Conservation (phyloP, 2,797 vertebrate species). For the Eidolon dupreanum region DNA sequence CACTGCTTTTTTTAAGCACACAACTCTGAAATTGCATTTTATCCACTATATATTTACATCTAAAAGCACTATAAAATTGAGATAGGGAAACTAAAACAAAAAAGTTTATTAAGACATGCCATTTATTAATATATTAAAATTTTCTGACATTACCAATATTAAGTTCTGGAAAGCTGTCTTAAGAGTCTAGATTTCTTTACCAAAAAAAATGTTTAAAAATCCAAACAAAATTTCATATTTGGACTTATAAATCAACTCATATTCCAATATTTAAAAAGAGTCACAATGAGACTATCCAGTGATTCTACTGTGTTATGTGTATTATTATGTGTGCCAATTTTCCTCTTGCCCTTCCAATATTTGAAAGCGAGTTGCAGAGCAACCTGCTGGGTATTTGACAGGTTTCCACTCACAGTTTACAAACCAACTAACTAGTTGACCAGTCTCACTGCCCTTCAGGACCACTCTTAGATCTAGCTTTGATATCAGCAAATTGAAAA, state of each 20-base stretch:
- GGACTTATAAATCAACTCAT: slow-evolving; percentile 70
- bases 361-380: slow-evolving; percentile 64
- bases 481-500: slow-evolving; percentile 63
- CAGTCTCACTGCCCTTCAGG: neutral
- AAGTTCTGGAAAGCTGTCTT: slow-evolving; percentile 53
- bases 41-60: slow-evolving; percentile 81
- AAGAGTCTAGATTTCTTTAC: slow-evolving; percentile 56
- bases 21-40: slow-evolving; percentile 85
- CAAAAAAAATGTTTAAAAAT: slow-evolving; percentile 61
- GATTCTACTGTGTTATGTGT: slow-evolving; percentile 24
- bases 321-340: slow-evolving; percentile 48
- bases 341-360: slow-evolving; percentile 54
- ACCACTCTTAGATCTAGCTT: slow-evolving; percentile 61
- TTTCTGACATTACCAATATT: slow-evolving; percentile 20
- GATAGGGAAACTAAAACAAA: slow-evolving; percentile 71
- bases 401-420: slow-evolving; percentile 55
- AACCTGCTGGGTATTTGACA: slow-evolving; percentile 62
- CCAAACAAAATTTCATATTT: slow-evolving; percentile 64
- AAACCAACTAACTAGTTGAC: neutral
- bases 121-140: neutral
- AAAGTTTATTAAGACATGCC: slow-evolving; percentile 12
- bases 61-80: slow-evolving; percentile 85
- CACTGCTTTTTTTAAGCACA: slow-evolving; percentile 84
- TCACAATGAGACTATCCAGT: slow-evolving; percentile 59
- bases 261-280: slow-evolving; percentile 75